Percentiles rank a stretch among this genome's conserved stretches.
phyloP scores from a whole-genome alignment of 2,888 invertebrate species.

The Drosophila neutralis region DNA sequence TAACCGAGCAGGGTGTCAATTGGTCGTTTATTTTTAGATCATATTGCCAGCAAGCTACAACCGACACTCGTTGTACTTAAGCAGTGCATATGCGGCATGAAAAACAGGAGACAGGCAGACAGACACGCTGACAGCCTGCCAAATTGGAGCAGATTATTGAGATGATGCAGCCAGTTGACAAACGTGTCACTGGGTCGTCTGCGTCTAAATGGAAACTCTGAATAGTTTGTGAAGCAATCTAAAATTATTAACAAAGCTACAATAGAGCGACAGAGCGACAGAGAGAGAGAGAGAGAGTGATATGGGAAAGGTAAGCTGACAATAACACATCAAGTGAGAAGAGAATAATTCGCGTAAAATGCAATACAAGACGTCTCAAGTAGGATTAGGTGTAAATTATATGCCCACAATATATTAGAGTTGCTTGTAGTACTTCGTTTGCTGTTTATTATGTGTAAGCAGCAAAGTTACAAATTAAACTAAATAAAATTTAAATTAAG shows the following conservation, averaged over 20 bases:
- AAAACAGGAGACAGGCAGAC: background rate
- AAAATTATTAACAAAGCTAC: background rate
- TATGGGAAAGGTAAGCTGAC: background rate
- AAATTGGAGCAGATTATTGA: constrained; percentile 52
- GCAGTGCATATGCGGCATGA: constrained; percentile 1
- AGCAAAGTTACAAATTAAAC: background rate
- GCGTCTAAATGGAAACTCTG: background rate
- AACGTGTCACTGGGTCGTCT: constrained; percentile 55
- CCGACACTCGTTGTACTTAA: constrained; percentile 13
- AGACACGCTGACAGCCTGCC: constrained; percentile 41
- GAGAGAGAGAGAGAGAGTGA: background rate
- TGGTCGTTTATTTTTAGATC: constrained; percentile 42
- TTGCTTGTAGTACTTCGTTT: background rate
- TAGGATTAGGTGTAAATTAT: background rate
- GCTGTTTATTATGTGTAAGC: background rate
- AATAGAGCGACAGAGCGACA: too few species aligned
- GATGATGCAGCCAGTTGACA: constrained; percentile 45
- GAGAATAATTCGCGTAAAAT: background rate
- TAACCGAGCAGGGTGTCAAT: constrained; percentile 32
- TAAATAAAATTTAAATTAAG: background rate
- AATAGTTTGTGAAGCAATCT: background rate
- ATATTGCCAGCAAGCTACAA: constrained; percentile 9
- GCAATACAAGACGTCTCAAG: background rate
- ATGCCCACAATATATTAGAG: background rate
- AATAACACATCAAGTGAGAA: background rate